Base-by-base conservation (phyloP, 2,113 vertebrate species). In the Rhinichthys klamathensis region DNA sequence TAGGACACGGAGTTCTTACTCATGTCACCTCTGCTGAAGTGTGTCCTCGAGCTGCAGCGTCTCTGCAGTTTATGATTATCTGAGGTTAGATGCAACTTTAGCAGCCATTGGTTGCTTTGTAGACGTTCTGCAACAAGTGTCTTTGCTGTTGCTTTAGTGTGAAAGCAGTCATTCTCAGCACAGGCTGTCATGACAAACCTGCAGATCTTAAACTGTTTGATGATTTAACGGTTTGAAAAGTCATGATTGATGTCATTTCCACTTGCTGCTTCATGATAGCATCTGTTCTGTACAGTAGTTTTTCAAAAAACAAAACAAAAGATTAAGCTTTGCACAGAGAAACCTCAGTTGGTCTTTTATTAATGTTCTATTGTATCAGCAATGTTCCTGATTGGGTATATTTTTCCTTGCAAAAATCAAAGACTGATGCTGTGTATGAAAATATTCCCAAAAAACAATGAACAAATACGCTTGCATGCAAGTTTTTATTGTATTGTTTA, bases 381-480 rank as follows among this genome's bases (percentile, higher is more conserved):
- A 21, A 2, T 2, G 1, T 12, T 41, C 9, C 18, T 70, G 18
- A 70, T 1, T 70, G 32, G 38, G 3, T 18, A 1, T 60, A 21
- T 70, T 4, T 70, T 70, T n/a, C 16, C 67, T 70, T 70, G 35
- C 35, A 70, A 35, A 70, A 70, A 70, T 21, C 67, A 41, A 70
- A 70, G 18, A 41, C 21, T 9, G 32, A 70, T 38, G 21, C 67
- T 11, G 35, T 70, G 21, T 70, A 70, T 70, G 67, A 35, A 70
- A 70, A 70, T 41, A 0, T 70, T 2, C 0, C 21, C 35, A 70
- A 70, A 70, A 70, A 70, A 9, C 35, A 7, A 11, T 70, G 67
- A 70, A 41, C 15, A 32, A 65, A n/a, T 8, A 6, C 0, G 4
- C 15, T 51, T 1, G 13, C 15, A 51, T 16, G 1, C 5, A 15